Percentiles rank a stretch among this genome's conserved stretches.
These are phyloP conservation scores for Achatina immaculata DNA, from an alignment of 1,140 invertebrate species.

Conservation along the genomic window DNA sequence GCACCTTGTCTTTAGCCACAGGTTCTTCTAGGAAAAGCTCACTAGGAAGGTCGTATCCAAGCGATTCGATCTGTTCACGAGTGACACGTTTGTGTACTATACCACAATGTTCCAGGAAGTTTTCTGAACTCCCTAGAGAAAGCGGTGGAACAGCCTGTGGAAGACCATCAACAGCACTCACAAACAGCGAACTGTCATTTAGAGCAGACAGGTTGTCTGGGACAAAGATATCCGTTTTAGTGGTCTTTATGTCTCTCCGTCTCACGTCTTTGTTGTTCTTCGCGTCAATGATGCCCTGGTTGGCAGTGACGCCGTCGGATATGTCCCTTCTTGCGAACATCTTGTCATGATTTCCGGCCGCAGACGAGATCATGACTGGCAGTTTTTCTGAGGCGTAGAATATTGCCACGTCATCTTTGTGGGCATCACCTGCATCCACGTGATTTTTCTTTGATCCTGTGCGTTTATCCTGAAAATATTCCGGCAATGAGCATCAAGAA, in stretches of 20 bases:
- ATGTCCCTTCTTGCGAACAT: not conserved
- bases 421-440: not conserved
- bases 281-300: not conserved
- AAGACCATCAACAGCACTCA: not conserved
- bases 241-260: not conserved
- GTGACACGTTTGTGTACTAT: not conserved
- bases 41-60: not conserved
- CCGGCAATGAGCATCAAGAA: no score
- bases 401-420: not conserved
- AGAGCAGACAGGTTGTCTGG: not conserved
- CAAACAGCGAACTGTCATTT: not conserved
- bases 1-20: not conserved
- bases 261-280: not conserved
- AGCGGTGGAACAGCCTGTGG: not conserved
- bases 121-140: not conserved
- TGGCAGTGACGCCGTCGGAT: not conserved
- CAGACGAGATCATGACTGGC: not conserved
- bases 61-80: not conserved
- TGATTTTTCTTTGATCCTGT: not conserved
- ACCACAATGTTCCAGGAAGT: not conserved
- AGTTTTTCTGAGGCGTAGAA: not conserved
- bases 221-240: not conserved
- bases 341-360: not conserved
- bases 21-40: not conserved
- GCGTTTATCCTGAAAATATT: not conserved